Percentiles rank a stretch among this genome's conserved stretches.
phyloP scores from a whole-genome alignment of 2,888 invertebrate species.

The Ichneumon xanthorius region DNA sequence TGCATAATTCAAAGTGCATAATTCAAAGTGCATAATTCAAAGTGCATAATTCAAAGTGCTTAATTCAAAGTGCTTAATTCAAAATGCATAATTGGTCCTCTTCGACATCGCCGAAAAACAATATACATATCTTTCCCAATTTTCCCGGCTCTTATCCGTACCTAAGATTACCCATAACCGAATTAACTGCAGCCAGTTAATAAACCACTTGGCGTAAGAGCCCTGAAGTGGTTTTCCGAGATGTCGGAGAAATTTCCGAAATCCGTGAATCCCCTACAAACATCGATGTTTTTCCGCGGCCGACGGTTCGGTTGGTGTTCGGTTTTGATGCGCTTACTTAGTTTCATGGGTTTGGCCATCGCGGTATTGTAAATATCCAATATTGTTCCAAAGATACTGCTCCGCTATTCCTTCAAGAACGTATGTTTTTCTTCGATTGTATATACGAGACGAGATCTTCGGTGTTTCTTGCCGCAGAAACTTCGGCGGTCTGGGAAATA shows the following conservation, averaged over 20 bases:
- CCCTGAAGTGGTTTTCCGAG: no score
- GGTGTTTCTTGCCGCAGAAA: constrained; percentile 51
- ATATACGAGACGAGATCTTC: background rate
- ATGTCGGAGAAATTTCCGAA: no score
- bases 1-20: no score
- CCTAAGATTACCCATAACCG: constrained; percentile 79
- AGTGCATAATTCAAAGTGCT: no score
- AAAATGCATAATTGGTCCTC: constrained; percentile 11
- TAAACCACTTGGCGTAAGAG: no score
- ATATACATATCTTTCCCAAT: constrained; percentile 49
- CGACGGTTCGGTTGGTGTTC: no score
- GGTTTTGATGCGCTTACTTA: background rate
- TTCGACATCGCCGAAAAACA: constrained; percentile 61
- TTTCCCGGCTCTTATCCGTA: constrained; percentile 35
- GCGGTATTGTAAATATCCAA: background rate
- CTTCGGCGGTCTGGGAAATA: constrained; percentile 41
- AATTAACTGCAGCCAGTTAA: constrained; percentile 65
- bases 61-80: no score
- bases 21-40: background rate
- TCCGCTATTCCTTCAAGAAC: background rate
- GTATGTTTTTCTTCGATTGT: constrained; percentile 26
- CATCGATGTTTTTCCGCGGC: no score
- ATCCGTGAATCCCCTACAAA: no score
- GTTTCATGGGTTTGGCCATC: background rate
- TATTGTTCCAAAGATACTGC: background rate